Percentiles rank a stretch among this genome's conserved stretches.
These are phyloP conservation scores for Cyclophora albipunctata DNA, from an alignment of 2,888 invertebrate genomes.

Conservation along the genomic window DNA sequence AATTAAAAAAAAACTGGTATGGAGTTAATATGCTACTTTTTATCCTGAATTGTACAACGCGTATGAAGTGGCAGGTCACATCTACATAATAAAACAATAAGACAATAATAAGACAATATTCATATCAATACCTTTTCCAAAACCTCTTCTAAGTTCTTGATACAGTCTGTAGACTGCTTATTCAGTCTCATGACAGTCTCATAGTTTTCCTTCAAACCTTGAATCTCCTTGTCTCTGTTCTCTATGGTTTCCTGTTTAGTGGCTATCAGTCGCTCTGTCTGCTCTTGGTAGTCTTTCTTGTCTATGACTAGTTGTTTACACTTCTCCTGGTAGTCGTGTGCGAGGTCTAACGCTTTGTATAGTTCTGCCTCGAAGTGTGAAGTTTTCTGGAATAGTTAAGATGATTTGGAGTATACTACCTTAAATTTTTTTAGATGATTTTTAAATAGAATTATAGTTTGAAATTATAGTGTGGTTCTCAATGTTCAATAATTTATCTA, in stretches of 20 bases:
- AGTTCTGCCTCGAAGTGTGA: conserved; percentile 81
- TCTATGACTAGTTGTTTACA: conserved; percentile 72
- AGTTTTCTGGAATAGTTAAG: conserved; percentile 50
- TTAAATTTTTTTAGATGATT: no score
- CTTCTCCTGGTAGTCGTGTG: conserved; percentile 80
- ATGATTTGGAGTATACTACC: no score
- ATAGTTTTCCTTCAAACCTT: conserved; percentile 64
- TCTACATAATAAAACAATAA: no score
- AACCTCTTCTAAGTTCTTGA: conserved; percentile 76
- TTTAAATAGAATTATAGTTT: no score
- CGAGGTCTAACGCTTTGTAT: conserved; percentile 81
- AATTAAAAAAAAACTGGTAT: no score
- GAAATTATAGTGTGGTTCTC: no score
- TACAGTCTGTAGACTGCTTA: conserved; percentile 74
- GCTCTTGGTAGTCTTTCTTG: conserved; percentile 48
- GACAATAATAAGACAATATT: no score
- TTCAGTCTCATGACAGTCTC: conserved; percentile 69
- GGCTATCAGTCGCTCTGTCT: conserved; percentile 44
- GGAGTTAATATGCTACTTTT: no score
- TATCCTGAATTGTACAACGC: no score
- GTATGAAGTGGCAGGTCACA: no score
- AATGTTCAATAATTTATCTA: no score
- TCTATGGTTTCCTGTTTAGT: conserved; percentile 37
- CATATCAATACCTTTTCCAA: conserved; percentile 60
- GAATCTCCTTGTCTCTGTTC: conserved; percentile 53